These are phyloP conservation scores for Otis tarda DNA, from an alignment of 2,113 vertebrate species.

Conservation along the genomic window DNA sequence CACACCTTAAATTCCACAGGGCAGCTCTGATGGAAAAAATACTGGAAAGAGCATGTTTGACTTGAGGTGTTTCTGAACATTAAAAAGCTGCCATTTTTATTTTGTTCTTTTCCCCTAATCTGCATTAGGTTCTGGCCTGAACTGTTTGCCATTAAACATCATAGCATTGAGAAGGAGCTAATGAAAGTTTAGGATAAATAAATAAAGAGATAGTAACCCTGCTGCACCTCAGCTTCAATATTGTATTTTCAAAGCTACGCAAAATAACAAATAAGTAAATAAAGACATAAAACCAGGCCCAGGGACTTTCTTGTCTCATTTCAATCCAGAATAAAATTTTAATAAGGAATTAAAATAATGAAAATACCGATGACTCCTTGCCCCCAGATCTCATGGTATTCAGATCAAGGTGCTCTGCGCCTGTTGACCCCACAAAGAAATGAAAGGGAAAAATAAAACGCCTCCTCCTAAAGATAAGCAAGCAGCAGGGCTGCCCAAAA, in stretches of 20 bases:
- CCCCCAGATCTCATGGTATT: not conserved
- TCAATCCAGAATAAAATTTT: not conserved
- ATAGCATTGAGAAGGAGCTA: not conserved
- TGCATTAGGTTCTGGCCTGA: not conserved
- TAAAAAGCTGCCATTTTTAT: not conserved
- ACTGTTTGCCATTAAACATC: not conserved
- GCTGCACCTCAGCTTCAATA: not conserved
- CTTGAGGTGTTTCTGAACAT: not conserved
- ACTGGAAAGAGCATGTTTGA: not conserved
- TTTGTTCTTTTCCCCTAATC: not conserved
- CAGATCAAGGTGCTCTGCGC: not conserved
- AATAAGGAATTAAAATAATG: not conserved
- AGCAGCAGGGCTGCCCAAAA: not conserved
- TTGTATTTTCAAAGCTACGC: not conserved
- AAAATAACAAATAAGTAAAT: not conserved
- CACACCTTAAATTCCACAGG: not conserved
- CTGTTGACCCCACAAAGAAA: not conserved
- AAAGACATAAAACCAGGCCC: not conserved
- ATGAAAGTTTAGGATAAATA: not conserved
- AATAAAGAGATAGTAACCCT: not conserved
- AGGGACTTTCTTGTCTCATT: not conserved
- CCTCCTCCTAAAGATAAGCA: not conserved
- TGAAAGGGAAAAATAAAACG: conserved; percentile 18
- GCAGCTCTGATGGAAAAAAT: not conserved
- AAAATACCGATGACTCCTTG: not conserved